Evolutionary conservation across 2,113 vertebrate genomes (phyloP).

Genomic region (Limanda limanda): DNA sequence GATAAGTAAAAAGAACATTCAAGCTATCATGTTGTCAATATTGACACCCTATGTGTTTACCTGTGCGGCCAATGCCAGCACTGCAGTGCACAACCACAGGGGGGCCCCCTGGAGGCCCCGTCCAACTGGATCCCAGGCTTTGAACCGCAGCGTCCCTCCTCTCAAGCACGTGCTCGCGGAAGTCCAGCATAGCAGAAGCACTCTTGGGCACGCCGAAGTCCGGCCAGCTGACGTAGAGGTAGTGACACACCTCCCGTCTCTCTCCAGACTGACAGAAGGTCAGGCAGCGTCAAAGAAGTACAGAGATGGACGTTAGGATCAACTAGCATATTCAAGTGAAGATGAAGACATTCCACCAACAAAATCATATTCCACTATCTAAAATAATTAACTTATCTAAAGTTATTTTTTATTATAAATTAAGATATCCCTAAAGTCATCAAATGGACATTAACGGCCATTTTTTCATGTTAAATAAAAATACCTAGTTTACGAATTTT

Average conservation of each 20-base stretch:
- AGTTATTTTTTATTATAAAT: too few species aligned
- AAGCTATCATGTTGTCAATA: neutral
- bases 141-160: conserved; percentile 75
- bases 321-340: neutral
- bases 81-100: conserved; percentile 86
- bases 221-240: conserved; percentile 86
- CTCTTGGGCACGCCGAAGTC: conserved; percentile 86
- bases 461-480: neutral
- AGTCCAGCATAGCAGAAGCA: conserved; percentile 86
- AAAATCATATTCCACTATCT: conserved; percentile 3
- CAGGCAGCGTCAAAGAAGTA: neutral
- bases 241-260: conserved; percentile 82
- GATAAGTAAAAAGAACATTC: neutral
- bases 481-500: neutral
- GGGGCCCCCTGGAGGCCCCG: conserved; percentile 79
- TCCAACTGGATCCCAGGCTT: conserved; percentile 79
- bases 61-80: conserved; percentile 86
- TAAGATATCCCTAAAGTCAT: neutral
- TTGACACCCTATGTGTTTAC: conserved; percentile 44
- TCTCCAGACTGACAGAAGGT: conserved; percentile 77
- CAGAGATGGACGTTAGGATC: neutral
- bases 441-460: neutral
- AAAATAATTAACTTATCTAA: neutral
- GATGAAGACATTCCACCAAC: neutral
- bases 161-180: conserved; percentile 81